phyloP scores from a whole-genome alignment of 2,797 vertebrate species.

The Caiman crocodilus region DNA sequence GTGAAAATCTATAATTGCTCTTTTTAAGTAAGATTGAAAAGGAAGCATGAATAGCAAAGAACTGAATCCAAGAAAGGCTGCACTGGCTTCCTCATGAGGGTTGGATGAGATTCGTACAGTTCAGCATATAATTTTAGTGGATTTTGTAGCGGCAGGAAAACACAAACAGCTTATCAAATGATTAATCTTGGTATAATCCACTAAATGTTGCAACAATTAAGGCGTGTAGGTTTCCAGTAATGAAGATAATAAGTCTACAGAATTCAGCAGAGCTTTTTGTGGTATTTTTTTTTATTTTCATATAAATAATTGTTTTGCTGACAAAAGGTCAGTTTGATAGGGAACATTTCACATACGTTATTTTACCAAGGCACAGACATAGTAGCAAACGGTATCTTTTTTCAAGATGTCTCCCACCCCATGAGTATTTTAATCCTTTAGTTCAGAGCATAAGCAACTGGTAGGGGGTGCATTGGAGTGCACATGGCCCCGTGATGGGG shows the following conservation, averaged over 20 bases:
- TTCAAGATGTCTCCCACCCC: neutral
- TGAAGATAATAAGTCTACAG: neutral
- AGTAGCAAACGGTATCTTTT: neutral
- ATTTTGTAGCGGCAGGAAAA: neutral
- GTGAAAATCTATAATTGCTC: conserved; percentile 6
- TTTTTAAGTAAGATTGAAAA: conserved; percentile 15
- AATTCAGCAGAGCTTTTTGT: neutral
- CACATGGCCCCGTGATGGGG: too few species aligned
- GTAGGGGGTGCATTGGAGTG: too few species aligned
- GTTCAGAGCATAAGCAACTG: too few species aligned
- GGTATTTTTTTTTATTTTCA: neutral
- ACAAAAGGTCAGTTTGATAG: neutral
- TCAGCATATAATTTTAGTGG: neutral
- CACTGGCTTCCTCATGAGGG: neutral
- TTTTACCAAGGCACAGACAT: accelerated
- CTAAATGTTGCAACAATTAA: neutral
- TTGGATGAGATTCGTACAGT: neutral
- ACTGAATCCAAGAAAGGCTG: neutral
- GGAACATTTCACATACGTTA: neutral
- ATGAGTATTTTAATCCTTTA: neutral
- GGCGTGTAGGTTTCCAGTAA: neutral
- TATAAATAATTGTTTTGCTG: neutral
- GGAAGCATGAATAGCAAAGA: neutral
- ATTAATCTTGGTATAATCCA: conserved; percentile 2
- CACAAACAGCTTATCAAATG: conserved; percentile 12